Evolutionary conservation across 2,888 invertebrate genomes (phyloP).

Genomic region (Branchinecta sandiegonensis): DNA sequence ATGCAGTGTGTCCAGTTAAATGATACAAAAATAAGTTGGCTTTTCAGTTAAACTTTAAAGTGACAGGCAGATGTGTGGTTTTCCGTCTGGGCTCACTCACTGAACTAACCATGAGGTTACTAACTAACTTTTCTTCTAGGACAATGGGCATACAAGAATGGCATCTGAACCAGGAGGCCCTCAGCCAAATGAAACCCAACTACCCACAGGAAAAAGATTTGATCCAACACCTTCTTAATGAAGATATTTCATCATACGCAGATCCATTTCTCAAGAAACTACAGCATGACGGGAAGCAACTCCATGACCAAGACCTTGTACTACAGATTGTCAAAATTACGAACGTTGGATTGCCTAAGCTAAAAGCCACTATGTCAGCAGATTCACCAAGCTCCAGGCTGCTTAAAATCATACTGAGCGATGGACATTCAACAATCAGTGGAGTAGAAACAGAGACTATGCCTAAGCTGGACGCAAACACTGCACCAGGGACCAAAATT

Average conservation of each 20-base stretch:
- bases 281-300: background rate
- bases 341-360: background rate
- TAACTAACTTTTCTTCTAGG: no score
- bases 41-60: no score
- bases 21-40: no score
- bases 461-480: constrained; percentile 2
- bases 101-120: no score
- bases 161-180: no score
- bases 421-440: background rate
- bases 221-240: background rate
- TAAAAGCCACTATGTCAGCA: background rate
- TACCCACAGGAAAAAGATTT: no score
- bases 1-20: no score
- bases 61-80: no score
- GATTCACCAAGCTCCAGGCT: background rate
- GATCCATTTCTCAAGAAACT: background rate
- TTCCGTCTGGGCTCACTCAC: no score
- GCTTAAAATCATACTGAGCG: background rate
- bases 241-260: background rate
- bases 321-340: background rate
- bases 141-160: no score
- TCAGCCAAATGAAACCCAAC: no score
- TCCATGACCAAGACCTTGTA: background rate
- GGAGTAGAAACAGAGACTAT: background rate
- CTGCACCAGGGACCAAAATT: constrained; percentile 2